phyloP scores from a whole-genome alignment of 2,113 vertebrate species.

The Gopherus flavomarginatus region DNA sequence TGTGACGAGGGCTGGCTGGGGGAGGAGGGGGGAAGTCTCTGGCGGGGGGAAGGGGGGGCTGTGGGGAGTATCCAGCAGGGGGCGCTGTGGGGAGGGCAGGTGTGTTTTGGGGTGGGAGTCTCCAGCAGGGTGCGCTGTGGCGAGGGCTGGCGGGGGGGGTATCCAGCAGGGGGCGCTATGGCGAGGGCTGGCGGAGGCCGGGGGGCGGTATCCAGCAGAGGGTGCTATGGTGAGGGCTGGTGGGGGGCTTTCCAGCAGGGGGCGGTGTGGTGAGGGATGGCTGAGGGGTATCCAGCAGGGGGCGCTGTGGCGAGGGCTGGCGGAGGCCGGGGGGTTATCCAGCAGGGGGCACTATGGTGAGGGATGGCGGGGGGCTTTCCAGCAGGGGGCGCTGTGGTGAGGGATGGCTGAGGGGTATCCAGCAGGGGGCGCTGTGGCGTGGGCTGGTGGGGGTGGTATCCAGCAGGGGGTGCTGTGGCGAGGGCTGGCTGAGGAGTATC shows the following conservation, averaged over 20 bases:
- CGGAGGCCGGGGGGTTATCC: too few species aligned
- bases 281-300: neutral
- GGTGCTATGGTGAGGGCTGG: neutral
- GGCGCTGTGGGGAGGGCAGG: neutral
- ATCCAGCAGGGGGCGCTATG: neutral
- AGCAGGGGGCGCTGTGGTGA: neutral
- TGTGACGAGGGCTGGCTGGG: neutral
- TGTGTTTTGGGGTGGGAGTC: too few species aligned
- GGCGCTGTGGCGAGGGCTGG: too few species aligned
- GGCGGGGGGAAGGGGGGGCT: too few species aligned
- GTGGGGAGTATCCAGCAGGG: too few species aligned
- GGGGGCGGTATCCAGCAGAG: neutral
- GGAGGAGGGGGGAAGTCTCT: too few species aligned
- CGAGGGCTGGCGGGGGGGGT: too few species aligned
- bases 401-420: rapidly evolving
- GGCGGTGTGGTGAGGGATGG: neutral
- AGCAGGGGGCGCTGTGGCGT: neutral
- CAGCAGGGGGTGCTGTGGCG: neutral
- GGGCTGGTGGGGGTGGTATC: neutral
- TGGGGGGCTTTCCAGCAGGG: too few species aligned
- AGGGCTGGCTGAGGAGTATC: too few species aligned
- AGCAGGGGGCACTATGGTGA: too few species aligned
- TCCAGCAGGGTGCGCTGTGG: too few species aligned
- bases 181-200: neutral
- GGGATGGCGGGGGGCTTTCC: neutral